A percentile compares a stretch with the other conserved stretches of the same genome.
phyloP scores from a whole-genome alignment of 2,113 vertebrate genomes.

The Callospermophilus lateralis region DNA sequence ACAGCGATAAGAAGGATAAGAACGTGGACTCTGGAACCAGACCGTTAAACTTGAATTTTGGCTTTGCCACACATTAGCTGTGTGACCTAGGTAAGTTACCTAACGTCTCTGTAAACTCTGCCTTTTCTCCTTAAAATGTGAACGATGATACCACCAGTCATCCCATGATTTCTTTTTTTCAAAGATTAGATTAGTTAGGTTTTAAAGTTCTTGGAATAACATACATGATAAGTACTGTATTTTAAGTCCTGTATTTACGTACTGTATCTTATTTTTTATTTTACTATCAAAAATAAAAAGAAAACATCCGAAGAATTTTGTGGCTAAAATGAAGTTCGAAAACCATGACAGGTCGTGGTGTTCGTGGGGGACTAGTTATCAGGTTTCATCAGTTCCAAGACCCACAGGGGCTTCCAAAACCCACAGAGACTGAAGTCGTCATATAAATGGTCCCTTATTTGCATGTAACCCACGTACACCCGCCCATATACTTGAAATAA shows the following conservation, averaged over 20 bases:
- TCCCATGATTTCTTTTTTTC: neutral
- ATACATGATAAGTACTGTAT: neutral
- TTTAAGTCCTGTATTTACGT: neutral
- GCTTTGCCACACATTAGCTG: neutral
- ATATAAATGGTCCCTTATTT: neutral
- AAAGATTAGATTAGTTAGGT: neutral
- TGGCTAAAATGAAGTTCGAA: conserved; percentile 32
- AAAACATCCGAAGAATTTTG: neutral
- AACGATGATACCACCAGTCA: neutral
- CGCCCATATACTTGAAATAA: neutral
- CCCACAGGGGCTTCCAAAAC: neutral
- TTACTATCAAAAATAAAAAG: neutral
- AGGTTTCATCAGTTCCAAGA: neutral
- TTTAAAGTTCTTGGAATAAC: neutral
- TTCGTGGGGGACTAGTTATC: neutral
- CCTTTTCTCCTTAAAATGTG: conserved; percentile 39
- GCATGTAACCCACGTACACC: neutral
- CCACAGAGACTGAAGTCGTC: neutral
- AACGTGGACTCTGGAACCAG: neutral
- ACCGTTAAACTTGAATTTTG: neutral
- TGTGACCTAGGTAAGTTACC: neutral
- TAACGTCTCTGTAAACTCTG: conserved; percentile 6
- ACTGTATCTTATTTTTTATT: neutral
- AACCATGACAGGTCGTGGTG: neutral
- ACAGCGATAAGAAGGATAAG: too few relatives aligned